Conservation (phyloP, 1,140 invertebrate genomes). For the Streblospio benedicti region DNA sequence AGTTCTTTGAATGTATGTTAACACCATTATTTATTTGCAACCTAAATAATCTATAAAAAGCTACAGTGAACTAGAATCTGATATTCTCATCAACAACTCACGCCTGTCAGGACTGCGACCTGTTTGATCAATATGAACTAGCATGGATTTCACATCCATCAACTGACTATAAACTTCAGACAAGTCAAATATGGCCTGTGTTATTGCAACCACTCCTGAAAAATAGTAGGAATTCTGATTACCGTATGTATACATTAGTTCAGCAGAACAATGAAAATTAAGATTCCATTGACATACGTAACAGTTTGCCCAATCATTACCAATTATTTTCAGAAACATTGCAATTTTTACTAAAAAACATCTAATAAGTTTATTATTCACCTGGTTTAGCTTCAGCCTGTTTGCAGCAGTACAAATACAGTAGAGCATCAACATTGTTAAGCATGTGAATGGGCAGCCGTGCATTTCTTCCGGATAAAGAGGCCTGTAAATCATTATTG, state of each 20-base stretch:
- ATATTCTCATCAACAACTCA: neutral
- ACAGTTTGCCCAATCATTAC: too few relatives aligned
- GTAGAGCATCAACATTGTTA: constrained; percentile 59
- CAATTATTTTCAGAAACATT: constrained; percentile 11
- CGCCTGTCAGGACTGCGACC: neutral
- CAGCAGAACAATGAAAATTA: constrained; percentile 13
- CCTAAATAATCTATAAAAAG: neutral
- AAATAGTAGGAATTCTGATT: neutral
- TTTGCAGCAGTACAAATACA: constrained; percentile 64
- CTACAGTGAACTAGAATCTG: neutral
- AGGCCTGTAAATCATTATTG: constrained; percentile 42
- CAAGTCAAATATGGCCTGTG: neutral
- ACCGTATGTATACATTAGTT: neutral
- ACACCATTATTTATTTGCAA: too few relatives aligned
- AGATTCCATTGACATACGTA: constrained; percentile 1
- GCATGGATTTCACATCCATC: neutral
- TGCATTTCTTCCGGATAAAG: constrained; percentile 56
- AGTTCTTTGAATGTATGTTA: too few relatives aligned
- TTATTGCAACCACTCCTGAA: neutral
- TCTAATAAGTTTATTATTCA: constrained; percentile 32
- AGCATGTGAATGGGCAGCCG: constrained; percentile 43
- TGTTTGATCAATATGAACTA: neutral
- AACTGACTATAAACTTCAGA: neutral
- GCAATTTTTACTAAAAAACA: constrained; percentile 45
- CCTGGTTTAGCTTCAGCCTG: constrained; percentile 60